These are phyloP conservation scores for Laothoe populi DNA, from an alignment of 2,888 invertebrate genomes.

Conservation along the genomic window DNA sequence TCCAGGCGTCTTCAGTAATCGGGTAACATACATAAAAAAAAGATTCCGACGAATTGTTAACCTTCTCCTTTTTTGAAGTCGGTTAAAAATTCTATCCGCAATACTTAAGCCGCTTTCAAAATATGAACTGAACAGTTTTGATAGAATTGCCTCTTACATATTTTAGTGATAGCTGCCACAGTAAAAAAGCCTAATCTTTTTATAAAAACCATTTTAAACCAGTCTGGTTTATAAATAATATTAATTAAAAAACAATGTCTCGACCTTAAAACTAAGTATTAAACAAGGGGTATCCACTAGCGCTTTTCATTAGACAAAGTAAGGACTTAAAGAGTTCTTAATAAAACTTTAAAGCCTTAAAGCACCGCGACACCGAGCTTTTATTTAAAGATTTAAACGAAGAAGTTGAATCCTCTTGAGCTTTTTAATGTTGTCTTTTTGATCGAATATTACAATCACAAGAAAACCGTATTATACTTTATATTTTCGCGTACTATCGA, in stretches of 20 bases:
- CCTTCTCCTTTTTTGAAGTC: too few relatives aligned
- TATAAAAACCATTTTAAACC: too few relatives aligned
- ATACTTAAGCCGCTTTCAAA: too few relatives aligned
- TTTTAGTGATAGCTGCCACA: too few relatives aligned
- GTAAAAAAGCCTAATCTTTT: too few relatives aligned
- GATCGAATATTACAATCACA: slow-evolving; percentile 30
- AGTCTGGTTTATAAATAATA: neutral
- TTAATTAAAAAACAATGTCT: neutral
- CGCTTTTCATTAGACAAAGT: slow-evolving; percentile 18
- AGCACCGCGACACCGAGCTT: slow-evolving; percentile 19
- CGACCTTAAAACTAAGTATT: slow-evolving; percentile 10
- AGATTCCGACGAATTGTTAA: too few relatives aligned
- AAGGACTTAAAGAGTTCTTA: slow-evolving; percentile 8
- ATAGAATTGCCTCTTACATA: too few relatives aligned
- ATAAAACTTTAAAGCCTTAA: slow-evolving; percentile 15
- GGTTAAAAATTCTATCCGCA: too few relatives aligned
- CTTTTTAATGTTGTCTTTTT: slow-evolving; percentile 36
- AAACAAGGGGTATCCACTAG: slow-evolving; percentile 5
- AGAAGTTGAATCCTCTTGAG: slow-evolving; percentile 27
- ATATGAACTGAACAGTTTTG: too few relatives aligned
- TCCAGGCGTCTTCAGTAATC: too few relatives aligned
- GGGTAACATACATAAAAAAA: too few relatives aligned
- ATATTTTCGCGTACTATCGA: neutral
- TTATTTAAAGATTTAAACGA: slow-evolving; percentile 17
- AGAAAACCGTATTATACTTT: slow-evolving; percentile 38